phyloP scores from a whole-genome alignment of 2,797 vertebrate genomes.

The Odontamblyopus lacepedii region DNA sequence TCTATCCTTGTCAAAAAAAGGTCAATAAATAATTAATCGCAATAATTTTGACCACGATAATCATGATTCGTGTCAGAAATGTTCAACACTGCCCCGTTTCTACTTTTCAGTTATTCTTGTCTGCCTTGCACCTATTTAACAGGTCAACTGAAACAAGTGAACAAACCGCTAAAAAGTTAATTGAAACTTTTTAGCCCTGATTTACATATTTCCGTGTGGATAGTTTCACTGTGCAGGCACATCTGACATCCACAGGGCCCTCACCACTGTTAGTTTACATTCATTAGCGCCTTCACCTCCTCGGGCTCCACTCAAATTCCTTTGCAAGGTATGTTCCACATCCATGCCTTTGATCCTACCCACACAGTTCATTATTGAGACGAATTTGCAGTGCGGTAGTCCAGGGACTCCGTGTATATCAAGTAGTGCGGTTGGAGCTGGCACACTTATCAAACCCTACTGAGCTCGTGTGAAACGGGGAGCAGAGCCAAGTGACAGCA shows the following conservation, averaged over 20 bases:
- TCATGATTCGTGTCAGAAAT: too few relatives aligned
- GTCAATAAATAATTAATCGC: too few relatives aligned
- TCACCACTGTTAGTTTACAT: slow-evolving; percentile 50
- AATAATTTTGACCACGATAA: too few relatives aligned
- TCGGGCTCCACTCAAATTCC: slow-evolving; percentile 43
- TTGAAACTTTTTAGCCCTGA: neutral
- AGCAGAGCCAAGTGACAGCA: slow-evolving; percentile 26
- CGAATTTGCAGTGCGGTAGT: slow-evolving; percentile 70
- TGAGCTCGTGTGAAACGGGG: slow-evolving; percentile 15
- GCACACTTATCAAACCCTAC: slow-evolving; percentile 41
- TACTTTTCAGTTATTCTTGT: neutral
- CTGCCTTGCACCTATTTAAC: neutral
- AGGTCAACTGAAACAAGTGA: neutral
- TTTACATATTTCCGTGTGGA: slow-evolving; percentile 7
- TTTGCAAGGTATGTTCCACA: slow-evolving; percentile 57
- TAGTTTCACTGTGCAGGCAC: slow-evolving; percentile 19
- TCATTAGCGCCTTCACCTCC: slow-evolving; percentile 54
- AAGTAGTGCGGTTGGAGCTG: slow-evolving; percentile 47
- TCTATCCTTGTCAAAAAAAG: too few relatives aligned
- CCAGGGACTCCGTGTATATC: slow-evolving; percentile 47
- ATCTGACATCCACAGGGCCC: slow-evolving; percentile 38
- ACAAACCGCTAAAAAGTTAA: neutral
- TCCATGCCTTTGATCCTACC: slow-evolving; percentile 72
- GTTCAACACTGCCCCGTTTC: too few relatives aligned
- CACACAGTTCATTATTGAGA: slow-evolving; percentile 69